Conservation (phyloP, 2,888 invertebrate species). For the Odontothrips loti region DNA sequence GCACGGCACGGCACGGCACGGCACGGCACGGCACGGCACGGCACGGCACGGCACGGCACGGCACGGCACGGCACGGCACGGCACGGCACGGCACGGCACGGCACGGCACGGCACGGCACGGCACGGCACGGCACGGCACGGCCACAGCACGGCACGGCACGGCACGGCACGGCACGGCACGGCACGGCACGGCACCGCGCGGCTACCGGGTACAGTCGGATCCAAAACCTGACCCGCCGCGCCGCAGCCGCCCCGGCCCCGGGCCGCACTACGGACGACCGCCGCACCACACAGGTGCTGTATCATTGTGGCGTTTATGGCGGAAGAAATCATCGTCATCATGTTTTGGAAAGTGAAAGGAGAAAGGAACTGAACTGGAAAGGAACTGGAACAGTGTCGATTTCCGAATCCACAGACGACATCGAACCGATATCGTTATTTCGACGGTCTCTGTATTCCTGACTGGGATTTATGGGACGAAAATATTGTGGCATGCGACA, state of each 20-base stretch:
- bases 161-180: not conserved
- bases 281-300: no score
- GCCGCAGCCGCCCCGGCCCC: no score
- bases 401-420: no score
- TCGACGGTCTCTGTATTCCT: no score
- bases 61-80: not conserved
- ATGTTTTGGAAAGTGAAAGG: not conserved
- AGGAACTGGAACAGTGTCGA: no score
- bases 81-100: not conserved
- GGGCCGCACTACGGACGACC: no score
- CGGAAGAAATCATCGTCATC: not conserved
- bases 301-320: not conserved
- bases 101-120: not conserved
- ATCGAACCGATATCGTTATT: no score
- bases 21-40: no score
- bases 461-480: no score
- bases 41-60: not conserved
- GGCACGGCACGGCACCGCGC: not conserved
- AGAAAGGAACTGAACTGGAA: no score
- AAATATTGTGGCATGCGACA: no score
- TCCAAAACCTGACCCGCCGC: not conserved
- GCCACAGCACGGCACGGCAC: not conserved
- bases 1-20: not conserved
- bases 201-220: not conserved
- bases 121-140: not conserved